phyloP scores from a whole-genome alignment of 2,113 vertebrate genomes.

The cat (Felis catus) region DNA sequence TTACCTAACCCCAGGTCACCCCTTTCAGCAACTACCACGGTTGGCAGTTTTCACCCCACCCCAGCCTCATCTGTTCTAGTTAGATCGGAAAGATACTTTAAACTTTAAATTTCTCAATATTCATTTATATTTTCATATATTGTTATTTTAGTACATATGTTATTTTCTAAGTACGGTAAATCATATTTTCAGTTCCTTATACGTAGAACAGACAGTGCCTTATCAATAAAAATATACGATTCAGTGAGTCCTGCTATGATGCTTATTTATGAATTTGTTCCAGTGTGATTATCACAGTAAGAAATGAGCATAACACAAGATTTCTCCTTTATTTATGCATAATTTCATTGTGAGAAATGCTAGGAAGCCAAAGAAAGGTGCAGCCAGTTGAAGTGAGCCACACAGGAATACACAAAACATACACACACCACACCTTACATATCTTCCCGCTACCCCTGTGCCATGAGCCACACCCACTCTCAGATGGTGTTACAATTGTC shows the following conservation, averaged over 20 bases:
- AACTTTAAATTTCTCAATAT: background rate
- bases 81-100: background rate
- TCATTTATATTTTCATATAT: constrained; percentile 13
- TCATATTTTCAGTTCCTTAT: background rate
- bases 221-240: background rate
- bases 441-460: background rate
- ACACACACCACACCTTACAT: background rate
- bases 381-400: background rate
- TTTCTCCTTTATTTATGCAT: background rate
- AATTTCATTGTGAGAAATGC: background rate
- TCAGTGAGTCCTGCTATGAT: background rate
- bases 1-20: background rate
- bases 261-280: background rate
- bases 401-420: background rate
- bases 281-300: background rate
- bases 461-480: background rate
- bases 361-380: background rate
- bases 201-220: background rate
- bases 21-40: background rate
- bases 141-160: background rate
- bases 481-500: background rate
- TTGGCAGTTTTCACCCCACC: background rate
- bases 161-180: background rate
- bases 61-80: background rate
- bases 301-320: background rate